phyloP scores from a whole-genome alignment of 2,113 vertebrate genomes.

The Pseudopipra pipra region DNA sequence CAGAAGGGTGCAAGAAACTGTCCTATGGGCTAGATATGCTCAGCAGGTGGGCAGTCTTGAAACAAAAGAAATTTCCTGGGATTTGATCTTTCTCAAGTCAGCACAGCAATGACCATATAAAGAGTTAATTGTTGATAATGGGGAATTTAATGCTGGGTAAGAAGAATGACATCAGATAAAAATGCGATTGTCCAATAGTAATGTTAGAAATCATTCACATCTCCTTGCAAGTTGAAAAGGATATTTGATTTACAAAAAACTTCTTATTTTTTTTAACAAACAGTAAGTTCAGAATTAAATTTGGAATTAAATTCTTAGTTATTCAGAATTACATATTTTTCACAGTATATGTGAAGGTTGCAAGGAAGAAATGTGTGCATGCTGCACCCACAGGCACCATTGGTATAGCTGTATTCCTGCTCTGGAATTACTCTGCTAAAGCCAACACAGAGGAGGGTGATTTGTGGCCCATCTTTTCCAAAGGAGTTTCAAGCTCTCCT shows the following conservation, averaged over 20 bases:
- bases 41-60: background rate
- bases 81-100: background rate
- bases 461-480: background rate
- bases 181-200: background rate
- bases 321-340: background rate
- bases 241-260: background rate
- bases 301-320: background rate
- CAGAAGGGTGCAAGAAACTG: background rate
- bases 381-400: background rate
- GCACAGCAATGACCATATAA: background rate
- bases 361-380: accelerated
- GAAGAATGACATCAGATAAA: background rate
- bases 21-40: background rate
- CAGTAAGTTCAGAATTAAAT: background rate
- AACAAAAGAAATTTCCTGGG: background rate
- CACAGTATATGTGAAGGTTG: background rate
- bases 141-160: background rate
- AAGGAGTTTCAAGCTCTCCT: background rate
- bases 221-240: background rate
- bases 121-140: background rate
- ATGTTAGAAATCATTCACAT: background rate
- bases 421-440: background rate
- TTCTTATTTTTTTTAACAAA: background rate
- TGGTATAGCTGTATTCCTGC: background rate
- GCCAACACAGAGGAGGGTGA: background rate